Conservation (phyloP, 1,140 invertebrate species). For the Helicoverpa zea region DNA sequence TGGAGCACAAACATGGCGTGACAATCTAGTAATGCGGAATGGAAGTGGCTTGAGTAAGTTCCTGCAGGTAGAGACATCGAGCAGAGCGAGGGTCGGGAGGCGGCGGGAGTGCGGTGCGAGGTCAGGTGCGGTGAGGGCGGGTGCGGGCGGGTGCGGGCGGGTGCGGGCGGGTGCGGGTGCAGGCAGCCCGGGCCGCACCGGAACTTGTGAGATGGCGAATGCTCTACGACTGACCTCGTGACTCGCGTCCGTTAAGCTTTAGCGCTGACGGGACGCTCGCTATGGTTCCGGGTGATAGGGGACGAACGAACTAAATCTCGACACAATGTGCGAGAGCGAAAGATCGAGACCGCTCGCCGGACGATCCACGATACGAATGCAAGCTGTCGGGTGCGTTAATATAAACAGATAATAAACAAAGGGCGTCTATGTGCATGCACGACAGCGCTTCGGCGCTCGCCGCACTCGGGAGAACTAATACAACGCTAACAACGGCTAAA, state of each 20-base stretch:
- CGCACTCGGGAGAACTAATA: slow-evolving; percentile 86
- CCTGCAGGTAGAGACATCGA: slow-evolving; percentile 41
- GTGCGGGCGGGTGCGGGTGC: slow-evolving; percentile 55
- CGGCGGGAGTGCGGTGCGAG: slow-evolving; percentile 44
- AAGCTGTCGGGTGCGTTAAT: slow-evolving; percentile 84
- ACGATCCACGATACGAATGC: slow-evolving; percentile 83
- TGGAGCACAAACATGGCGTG: neutral
- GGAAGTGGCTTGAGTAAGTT: slow-evolving; percentile 18
- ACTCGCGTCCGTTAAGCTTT: slow-evolving; percentile 71
- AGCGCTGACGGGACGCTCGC: slow-evolving; percentile 70
- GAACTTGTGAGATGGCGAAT: slow-evolving; percentile 86
- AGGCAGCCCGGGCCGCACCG: slow-evolving; percentile 68
- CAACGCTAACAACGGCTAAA: slow-evolving; percentile 87
- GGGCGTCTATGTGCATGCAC: slow-evolving; percentile 85
- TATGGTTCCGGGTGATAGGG: slow-evolving; percentile 72
- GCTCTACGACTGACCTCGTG: slow-evolving; percentile 83
- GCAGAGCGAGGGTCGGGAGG: slow-evolving; percentile 44
- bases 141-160: slow-evolving; percentile 50
- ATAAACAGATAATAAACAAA: slow-evolving; percentile 84
- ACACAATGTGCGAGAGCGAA: slow-evolving; percentile 72
- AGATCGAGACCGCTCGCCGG: slow-evolving; percentile 81
- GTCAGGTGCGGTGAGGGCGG: slow-evolving; percentile 47
- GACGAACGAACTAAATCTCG: slow-evolving; percentile 70
- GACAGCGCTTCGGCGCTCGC: slow-evolving; percentile 80
- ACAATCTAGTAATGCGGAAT: slow-evolving; percentile 25